Evolutionary conservation across 2,113 vertebrate species (phyloP).

Genomic region (Solea senegalensis): DNA sequence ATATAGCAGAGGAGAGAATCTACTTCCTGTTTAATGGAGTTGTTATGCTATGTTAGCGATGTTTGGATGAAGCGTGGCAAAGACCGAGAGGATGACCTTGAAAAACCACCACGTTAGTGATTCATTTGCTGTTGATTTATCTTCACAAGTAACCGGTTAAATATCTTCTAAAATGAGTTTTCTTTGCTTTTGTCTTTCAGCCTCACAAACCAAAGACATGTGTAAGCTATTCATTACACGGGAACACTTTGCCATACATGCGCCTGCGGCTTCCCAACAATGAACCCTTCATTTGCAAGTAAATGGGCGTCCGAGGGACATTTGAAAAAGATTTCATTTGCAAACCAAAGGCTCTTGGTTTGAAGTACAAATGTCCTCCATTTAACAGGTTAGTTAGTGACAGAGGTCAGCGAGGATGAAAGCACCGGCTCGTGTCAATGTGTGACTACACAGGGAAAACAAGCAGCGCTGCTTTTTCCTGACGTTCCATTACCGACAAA

Average conservation of each 20-base stretch:
- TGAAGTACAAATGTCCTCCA: conserved; percentile 88
- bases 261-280: conserved; percentile 76
- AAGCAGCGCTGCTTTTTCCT: no score
- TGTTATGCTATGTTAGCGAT: no score
- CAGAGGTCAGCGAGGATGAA: conserved; percentile 89
- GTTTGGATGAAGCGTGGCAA: neutral
- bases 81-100: neutral
- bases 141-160: neutral
- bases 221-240: conserved; percentile 71
- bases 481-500: conserved; percentile 55
- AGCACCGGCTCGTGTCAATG: conserved; percentile 71
- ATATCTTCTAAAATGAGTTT: neutral
- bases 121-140: no score
- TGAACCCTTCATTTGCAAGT: conserved; percentile 76
- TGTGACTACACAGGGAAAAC: conserved; percentile 34
- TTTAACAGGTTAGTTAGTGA: conserved; percentile 89
- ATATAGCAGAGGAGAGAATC: no score
- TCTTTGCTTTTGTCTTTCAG: neutral
- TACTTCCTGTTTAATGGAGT: no score
- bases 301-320: conserved; percentile 72
- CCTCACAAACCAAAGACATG: conserved; percentile 45
- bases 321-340: conserved; percentile 83
- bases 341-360: conserved; percentile 86
- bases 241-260: conserved; percentile 77
- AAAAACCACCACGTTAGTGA: no score